Conservation (phyloP, 37 sponge, comb jelly and placozoan genomes). For the Ephydatia muelleri region DNA sequence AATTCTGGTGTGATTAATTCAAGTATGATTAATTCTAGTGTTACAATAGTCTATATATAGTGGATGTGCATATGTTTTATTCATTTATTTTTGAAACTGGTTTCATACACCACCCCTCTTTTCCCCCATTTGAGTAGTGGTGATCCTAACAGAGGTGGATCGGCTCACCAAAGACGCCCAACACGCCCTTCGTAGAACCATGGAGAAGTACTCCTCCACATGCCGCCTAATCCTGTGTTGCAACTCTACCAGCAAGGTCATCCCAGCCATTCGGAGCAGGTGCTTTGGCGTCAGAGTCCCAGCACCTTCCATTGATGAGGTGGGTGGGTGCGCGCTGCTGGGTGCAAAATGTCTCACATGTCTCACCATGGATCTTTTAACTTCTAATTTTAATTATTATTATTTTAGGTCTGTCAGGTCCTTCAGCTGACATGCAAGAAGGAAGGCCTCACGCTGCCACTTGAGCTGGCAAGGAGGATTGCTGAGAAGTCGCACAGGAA, state of each 20-base stretch:
- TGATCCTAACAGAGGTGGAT: conserved; percentile 90
- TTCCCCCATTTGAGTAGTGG: conserved; percentile 38
- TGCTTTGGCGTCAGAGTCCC: conserved; percentile 92
- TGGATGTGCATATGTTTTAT: not conserved
- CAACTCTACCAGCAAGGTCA: conserved; percentile 97
- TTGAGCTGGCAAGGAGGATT: conserved; percentile 87
- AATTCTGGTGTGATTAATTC: no score
- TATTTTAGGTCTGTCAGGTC: conserved; percentile 57
- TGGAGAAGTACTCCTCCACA: conserved; percentile 96
- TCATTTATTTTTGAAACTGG: no score
- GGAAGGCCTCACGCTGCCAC: conserved; percentile 81
- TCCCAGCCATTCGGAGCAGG: conserved; percentile 92
- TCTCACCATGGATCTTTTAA: not conserved
- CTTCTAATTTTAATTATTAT: not conserved
- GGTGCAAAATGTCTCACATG: not conserved
- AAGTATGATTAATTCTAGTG: no score
- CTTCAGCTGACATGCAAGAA: conserved; percentile 77
- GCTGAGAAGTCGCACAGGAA: conserved; percentile 88
- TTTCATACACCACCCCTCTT: not conserved
- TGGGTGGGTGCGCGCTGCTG: not conserved
- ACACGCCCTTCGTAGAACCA: conserved; percentile 95
- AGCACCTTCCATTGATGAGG: conserved; percentile 90
- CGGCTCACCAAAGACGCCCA: conserved; percentile 94
- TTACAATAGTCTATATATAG: not conserved
- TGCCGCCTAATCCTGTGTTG: conserved; percentile 98